Evolutionary conservation across 2,888 invertebrate genomes (phyloP).

Genomic region (Latheticus oryzae): DNA sequence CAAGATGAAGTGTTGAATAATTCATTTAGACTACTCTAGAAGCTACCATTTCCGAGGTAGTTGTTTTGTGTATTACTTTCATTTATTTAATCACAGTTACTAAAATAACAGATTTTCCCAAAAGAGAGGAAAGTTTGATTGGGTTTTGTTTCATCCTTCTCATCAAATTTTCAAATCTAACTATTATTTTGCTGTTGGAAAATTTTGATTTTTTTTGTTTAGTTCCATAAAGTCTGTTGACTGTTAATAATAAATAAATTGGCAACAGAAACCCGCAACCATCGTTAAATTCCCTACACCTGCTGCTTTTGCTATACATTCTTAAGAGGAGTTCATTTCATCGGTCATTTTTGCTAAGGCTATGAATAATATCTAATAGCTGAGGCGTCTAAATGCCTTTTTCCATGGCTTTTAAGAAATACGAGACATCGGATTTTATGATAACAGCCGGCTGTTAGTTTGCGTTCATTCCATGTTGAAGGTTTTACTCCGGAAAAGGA

Average conservation of each 20-base stretch:
- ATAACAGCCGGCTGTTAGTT: slow-evolving; percentile 30
- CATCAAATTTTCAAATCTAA: not conserved
- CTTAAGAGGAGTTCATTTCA: slow-evolving; percentile 17
- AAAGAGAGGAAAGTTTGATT: no score
- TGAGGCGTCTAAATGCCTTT: slow-evolving; percentile 37
- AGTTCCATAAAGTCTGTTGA: slow-evolving; percentile 1
- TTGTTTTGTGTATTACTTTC: no score
- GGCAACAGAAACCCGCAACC: slow-evolving; percentile 5
- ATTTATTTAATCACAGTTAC: no score
- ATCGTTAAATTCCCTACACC: slow-evolving; percentile 3
- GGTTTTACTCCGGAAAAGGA: slow-evolving; percentile 39
- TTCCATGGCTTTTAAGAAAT: slow-evolving; percentile 39
- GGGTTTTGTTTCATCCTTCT: no score
- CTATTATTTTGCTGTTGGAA: not conserved
- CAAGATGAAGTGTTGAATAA: slow-evolving; percentile 9
- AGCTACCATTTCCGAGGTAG: no score
- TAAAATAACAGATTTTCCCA: no score
- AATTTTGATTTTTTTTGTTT: slow-evolving; percentile 4
- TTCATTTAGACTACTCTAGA: no score
- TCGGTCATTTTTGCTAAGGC: slow-evolving; percentile 30
- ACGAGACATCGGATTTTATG: slow-evolving; percentile 45
- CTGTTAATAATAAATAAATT: slow-evolving; percentile 16
- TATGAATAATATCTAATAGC: slow-evolving; percentile 41
- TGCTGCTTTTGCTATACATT: slow-evolving; percentile 3
- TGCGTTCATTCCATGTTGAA: slow-evolving; percentile 31